phyloP scores from a whole-genome alignment of 37 sponge, comb jelly and placozoan genomes.

The Cladorhizidae sp. region DNA sequence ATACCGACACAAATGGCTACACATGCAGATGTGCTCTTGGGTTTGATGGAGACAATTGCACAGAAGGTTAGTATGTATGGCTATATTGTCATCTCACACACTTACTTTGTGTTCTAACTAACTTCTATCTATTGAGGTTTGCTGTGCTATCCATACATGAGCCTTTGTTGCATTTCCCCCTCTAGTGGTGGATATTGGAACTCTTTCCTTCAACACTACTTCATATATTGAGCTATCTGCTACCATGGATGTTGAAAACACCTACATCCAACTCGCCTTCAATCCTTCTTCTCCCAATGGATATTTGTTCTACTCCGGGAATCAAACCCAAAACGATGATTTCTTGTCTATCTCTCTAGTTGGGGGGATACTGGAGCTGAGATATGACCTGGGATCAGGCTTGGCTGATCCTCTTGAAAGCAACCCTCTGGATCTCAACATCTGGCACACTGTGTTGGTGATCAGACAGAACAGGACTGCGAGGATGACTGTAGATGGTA shows the following conservation, averaged over 20 bases:
- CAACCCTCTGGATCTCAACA: conserved; percentile 15
- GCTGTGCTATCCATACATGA: too few species aligned
- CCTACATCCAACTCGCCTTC: conserved; percentile 17
- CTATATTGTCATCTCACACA: too few species aligned
- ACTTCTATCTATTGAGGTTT: too few species aligned
- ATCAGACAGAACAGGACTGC: conserved; percentile 22
- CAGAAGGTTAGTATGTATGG: conserved; percentile 37
- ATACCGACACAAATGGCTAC: not conserved
- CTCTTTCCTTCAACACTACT: conserved; percentile 40
- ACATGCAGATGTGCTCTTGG: conserved; percentile 42
- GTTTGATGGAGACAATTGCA: conserved; percentile 33
- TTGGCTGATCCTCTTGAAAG: conserved; percentile 22
- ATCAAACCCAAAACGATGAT: conserved; percentile 23
- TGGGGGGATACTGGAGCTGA: conserved; percentile 24
- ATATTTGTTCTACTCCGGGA: conserved; percentile 54
- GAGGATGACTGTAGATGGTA: conserved; percentile 31
- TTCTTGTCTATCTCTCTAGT: conserved; percentile 57
- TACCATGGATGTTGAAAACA: not conserved
- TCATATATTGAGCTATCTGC: conserved; percentile 38
- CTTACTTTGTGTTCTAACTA: too few species aligned
- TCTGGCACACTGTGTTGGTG: conserved; percentile 41
- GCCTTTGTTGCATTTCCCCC: too few species aligned
- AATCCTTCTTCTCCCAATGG: conserved; percentile 37
- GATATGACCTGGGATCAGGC: conserved; percentile 67
- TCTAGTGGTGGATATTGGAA: conserved; percentile 17